Base-by-base conservation (phyloP, 2,113 vertebrate genomes). In the Laticauda colubrina region DNA sequence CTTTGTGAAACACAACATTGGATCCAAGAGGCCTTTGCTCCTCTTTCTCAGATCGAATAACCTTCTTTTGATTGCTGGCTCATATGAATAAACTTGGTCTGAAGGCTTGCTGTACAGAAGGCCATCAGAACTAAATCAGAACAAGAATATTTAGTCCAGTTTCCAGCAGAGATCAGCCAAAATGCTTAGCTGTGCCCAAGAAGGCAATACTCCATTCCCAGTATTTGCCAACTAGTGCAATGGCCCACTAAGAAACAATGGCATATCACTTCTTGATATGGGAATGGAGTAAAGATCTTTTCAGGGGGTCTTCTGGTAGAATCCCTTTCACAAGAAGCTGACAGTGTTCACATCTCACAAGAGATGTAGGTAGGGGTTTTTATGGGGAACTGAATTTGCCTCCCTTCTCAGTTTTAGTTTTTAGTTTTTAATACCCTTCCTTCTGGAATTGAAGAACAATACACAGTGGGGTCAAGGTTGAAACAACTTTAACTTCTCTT, bases 401-500 rank as follows among this genome's bases (percentile, higher is more conserved):
- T 89, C 24, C 20, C 3, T 89, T 64, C 26, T 29, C 56, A 61
- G 34, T 61, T 12, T 59, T 43, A 61, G 24, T 5, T 61, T 59
- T 9, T 61, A 12, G 0, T 89, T 64, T 48, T 89, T 48, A 48
- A 29, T 15, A 59, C 29, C 24, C 56, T 61, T 59, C 43, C 3
- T 59, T 39, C 26, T 61, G 2, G 56, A 45, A 45, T 5, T 81
- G 69, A 81, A 81, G 34, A 20, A 39, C 5, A 15, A 53, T 8
- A 7, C 34, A 15, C 87, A 55, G 29, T 6, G n/a, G 43, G 39
- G 34, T 24, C 53, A 91, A 26, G 69, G 8, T 21, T 20, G 18
- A 92, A 48, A 93, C 90, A 45, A 94, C 61, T 15, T 9, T 48
- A 51, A n/a, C 0, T 21, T 96, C 90, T 95, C 57, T 96, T 97